Evolutionary conservation across 2,888 invertebrate genomes (phyloP).

Genomic region (Philhelius pedissequus): DNA sequence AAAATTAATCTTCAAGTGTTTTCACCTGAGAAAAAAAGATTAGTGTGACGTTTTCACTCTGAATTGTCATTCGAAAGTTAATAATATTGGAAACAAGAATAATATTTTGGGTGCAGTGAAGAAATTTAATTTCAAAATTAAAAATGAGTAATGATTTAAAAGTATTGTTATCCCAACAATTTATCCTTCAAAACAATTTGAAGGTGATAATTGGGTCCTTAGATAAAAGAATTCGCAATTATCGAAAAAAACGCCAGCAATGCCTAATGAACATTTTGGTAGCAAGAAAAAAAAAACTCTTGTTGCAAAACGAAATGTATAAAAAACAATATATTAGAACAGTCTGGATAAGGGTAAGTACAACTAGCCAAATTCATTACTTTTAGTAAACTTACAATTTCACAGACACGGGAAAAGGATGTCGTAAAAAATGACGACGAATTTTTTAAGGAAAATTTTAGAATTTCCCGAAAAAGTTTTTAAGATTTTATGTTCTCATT

Average conservation of each 20-base stretch:
- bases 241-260: not conserved
- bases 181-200: not conserved
- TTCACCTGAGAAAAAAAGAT: too few species aligned
- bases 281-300: not conserved
- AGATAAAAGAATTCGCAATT: too few species aligned
- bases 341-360: not conserved
- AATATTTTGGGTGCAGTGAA: too few species aligned
- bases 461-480: not conserved
- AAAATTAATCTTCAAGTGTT: too few species aligned
- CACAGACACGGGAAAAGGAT: not conserved
- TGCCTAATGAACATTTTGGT: not conserved
- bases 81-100: too few species aligned
- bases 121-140: too few species aligned
- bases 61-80: too few species aligned
- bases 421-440: not conserved
- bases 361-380: not conserved
- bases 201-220: not conserved
- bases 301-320: not conserved
- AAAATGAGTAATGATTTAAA: not conserved
- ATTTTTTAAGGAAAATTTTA: not conserved
- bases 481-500: not conserved
- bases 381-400: not conserved
- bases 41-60: too few species aligned
- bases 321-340: not conserved
- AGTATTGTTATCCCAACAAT: not conserved